These are phyloP conservation scores for Squalus acanthias DNA, from an alignment of 2,797 vertebrate genomes.

Conservation along the genomic window DNA sequence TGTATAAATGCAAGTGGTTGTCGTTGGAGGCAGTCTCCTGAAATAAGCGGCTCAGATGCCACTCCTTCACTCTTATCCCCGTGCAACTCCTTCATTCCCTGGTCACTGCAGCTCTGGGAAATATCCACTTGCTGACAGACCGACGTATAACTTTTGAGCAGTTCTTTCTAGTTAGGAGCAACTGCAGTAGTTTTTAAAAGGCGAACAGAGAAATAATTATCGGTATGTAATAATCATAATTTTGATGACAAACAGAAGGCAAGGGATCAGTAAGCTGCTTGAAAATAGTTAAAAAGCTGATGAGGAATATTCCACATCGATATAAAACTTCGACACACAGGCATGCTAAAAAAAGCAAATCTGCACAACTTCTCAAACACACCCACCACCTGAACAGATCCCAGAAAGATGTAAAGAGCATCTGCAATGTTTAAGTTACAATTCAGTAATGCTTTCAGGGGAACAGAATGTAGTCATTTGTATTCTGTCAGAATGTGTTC, in stretches of 20 bases:
- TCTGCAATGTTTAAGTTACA: neutral
- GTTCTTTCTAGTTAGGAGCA: neutral
- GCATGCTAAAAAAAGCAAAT: neutral
- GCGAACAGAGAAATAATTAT: neutral
- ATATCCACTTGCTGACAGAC: neutral
- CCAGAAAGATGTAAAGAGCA: neutral
- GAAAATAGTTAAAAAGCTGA: neutral
- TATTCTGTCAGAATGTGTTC: neutral
- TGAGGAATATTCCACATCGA: neutral
- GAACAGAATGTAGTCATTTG: neutral
- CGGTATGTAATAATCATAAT: neutral
- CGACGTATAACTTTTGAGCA: too few relatives aligned
- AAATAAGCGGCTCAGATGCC: too few relatives aligned
- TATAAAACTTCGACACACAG: neutral
- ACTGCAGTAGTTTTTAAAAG: neutral
- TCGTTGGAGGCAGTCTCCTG: too few relatives aligned
- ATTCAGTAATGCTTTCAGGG: neutral
- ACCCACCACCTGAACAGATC: neutral
- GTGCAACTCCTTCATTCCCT: too few relatives aligned
- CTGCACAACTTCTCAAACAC: neutral
- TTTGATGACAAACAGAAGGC: neutral
- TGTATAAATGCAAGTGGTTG: too few relatives aligned
- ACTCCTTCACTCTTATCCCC: too few relatives aligned
- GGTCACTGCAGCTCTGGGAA: too few relatives aligned
- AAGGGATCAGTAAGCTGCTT: neutral